phyloP scores from a whole-genome alignment of 1,140 invertebrate species.

The Drosophila ogumai region DNA sequence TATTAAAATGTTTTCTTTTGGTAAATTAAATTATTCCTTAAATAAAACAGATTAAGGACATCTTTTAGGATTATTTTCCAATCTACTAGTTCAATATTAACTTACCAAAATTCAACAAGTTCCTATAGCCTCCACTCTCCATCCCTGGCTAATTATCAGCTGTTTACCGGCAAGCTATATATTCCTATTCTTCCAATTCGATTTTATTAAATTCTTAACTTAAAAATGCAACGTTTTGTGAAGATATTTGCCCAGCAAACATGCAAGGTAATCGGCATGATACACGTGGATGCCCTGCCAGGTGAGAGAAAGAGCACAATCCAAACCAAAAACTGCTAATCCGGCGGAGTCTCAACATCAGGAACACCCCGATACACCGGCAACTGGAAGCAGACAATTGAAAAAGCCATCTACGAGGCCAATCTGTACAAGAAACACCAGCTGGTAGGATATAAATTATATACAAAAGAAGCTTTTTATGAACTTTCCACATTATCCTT shows the following conservation, averaged over 20 bases:
- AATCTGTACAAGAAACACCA: constrained; percentile 64
- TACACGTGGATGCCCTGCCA: constrained; percentile 90
- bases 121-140: background rate
- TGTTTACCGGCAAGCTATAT: constrained; percentile 22
- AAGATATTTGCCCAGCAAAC: constrained; percentile 81
- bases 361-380: constrained; percentile 76
- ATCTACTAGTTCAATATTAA: background rate
- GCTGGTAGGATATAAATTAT: constrained; percentile 28
- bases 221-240: constrained; percentile 82
- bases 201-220: background rate
- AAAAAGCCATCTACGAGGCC: constrained; percentile 68
- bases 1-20: too few species aligned
- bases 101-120: background rate
- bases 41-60: too few species aligned
- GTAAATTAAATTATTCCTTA: background rate
- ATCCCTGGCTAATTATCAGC: constrained; percentile 37
- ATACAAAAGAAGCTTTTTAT: constrained; percentile 3
- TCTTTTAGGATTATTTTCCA: background rate
- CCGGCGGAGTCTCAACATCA: constrained; percentile 27
- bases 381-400: constrained; percentile 68
- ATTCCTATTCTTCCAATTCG: background rate
- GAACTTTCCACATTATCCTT: background rate
- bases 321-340: constrained; percentile 1
- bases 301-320: constrained; percentile 85
- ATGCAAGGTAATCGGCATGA: constrained; percentile 90